Percentiles rank a stretch among this genome's conserved stretches.
Evolutionary conservation across 2,797 vertebrate genomes (phyloP).

Genomic region (Lithobates pipiens): DNA sequence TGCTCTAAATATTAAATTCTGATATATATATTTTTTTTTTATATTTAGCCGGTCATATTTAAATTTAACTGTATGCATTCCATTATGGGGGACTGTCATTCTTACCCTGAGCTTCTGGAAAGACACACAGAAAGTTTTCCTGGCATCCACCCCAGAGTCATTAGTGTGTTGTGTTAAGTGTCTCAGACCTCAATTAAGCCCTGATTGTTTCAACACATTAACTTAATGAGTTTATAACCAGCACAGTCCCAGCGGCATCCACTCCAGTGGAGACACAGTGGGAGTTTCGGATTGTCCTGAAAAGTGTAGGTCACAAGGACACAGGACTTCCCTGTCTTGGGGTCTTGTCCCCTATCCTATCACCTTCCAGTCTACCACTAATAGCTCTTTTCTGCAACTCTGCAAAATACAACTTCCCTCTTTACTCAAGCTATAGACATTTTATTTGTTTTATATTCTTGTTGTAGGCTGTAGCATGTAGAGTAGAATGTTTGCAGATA

Average conservation of each 20-base stretch:
- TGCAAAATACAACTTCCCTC: no score
- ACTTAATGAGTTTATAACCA: slow-evolving; percentile 72
- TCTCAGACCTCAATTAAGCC: slow-evolving; percentile 34
- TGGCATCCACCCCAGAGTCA: slow-evolving; percentile 23
- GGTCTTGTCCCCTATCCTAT: neutral
- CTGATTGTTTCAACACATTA: slow-evolving; percentile 69
- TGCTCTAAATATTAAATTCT: no score
- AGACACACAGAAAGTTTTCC: neutral
- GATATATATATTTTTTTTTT: no score
- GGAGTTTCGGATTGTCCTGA: slow-evolving; percentile 56
- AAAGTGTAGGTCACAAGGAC: slow-evolving; percentile 58
- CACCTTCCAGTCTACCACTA: neutral
- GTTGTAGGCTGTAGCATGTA: no score
- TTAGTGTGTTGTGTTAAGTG: slow-evolving; percentile 39
- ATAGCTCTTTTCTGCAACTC: no score
- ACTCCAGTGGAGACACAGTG: slow-evolving; percentile 66
- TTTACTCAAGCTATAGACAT: no score
- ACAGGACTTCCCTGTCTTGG: slow-evolving; percentile 67
- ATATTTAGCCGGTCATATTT: no score
- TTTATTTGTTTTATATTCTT: no score
- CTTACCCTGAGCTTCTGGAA: neutral
- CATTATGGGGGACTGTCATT: neutral
- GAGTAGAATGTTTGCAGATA: no score
- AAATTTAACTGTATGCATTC: no score
- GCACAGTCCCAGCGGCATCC: slow-evolving; percentile 65